These are phyloP conservation scores for Penaeus chinensis DNA, from an alignment of 1,140 invertebrate genomes.

Conservation along the genomic window DNA sequence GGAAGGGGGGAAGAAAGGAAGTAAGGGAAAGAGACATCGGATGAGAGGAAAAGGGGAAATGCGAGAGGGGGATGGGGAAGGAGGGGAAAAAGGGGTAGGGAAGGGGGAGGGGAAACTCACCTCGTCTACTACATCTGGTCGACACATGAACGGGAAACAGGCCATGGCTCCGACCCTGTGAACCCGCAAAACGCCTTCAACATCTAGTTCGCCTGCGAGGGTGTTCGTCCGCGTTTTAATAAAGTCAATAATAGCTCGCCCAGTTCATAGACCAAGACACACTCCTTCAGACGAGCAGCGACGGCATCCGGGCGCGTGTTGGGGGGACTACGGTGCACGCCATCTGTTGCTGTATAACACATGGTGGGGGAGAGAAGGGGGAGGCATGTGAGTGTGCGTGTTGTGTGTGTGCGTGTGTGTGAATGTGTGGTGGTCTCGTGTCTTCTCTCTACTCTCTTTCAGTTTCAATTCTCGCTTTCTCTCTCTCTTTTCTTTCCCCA, in stretches of 20 bases:
- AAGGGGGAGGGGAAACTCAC: constrained; percentile 19
- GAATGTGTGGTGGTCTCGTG: too few relatives aligned
- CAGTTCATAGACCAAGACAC: not conserved
- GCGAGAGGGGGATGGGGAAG: not conserved
- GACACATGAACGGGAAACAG: constrained; percentile 58
- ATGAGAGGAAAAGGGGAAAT: not conserved
- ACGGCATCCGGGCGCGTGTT: not conserved
- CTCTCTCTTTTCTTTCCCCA: too few relatives aligned
- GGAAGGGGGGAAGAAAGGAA: not conserved
- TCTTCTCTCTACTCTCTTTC: too few relatives aligned
- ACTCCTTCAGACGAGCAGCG: not conserved
- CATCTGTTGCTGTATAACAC: constrained; percentile 41
- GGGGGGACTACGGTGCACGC: not conserved
- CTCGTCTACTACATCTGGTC: constrained; percentile 52
- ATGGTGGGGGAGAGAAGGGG: constrained; percentile 8
- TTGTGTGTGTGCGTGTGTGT: too few relatives aligned
- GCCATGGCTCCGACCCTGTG: constrained; percentile 32
- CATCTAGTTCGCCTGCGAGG: constrained; percentile 2
- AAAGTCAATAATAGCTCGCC: too few relatives aligned
- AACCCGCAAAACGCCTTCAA: constrained; percentile 7
- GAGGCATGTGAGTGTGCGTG: not conserved
- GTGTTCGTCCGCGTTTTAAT: too few relatives aligned
- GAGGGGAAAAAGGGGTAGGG: constrained; percentile 1
- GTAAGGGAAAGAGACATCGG: not conserved
- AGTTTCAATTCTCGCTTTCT: too few relatives aligned